Base-by-base conservation (phyloP, 1,140 invertebrate species). In the Phthorimaea operculella region DNA sequence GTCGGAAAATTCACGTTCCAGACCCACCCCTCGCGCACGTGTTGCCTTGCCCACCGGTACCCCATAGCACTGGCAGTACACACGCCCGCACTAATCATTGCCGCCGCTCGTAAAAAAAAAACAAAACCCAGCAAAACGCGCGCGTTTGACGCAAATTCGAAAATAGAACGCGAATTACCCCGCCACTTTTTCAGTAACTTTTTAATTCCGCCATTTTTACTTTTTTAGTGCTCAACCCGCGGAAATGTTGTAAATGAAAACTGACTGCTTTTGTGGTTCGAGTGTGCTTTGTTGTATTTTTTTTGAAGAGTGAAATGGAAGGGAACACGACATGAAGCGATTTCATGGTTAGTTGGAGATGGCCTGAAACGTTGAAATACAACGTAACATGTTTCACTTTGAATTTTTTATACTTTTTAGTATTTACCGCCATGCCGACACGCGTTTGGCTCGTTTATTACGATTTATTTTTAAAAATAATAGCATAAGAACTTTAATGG, bases 1-100 rank as follows among this genome's bases (percentile, higher is more conserved):
- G 75, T 79, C 72, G 81, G 81, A 81, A 84, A 83, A 83, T 83
- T 84, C 79, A 82, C 80, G 80, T 80, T 77, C 71, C 71, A 76
- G 72, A 57, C 79, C 81, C 79, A 74, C 79, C 81, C 81, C 79
- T 76, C 57, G 49, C 65, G 73, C 79, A 82, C 79, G 79, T 82
- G 81, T 72, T 74, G 72, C 76, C 71, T 76, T 72, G 71, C 69
- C 68, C 73, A 73, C 72, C 74, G 71, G 70, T 6, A 28, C 21
- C 21, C 21, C 6, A 6, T 28, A 28, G 21, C 6, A 28, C 21
- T 28, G 21, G 21, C 21, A 4, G 21, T 28, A 28, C n/a, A n/a
- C n/a, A n/a, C 70, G 80, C 72, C 70, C 75, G 75, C 74, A 74
- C 74, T 83, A 79, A 83, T 82, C 77, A 79, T 76, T 77, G 73